Evolutionary conservation across 1,140 invertebrate species (phyloP), one percentile per base, ranked within the genome.

Genomic region (Melipona quadrifasciata): DNA sequence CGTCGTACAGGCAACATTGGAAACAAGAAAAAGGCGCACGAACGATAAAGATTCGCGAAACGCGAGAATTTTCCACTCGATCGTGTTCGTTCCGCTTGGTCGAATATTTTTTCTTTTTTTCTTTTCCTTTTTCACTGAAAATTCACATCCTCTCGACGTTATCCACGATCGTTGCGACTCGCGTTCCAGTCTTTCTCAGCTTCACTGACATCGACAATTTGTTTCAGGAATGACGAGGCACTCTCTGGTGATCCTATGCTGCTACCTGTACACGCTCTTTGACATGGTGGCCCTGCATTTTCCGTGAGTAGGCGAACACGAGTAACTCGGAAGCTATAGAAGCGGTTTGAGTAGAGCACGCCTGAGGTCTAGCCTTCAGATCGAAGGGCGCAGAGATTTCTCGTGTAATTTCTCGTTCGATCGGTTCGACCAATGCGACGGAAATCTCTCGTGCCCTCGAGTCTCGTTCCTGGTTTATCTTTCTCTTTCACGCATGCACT

Each of bases 191-290:
- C 34, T 5, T 27, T 6, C 14, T 5, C 0, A 6, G 34, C 5
- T 70, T 71, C 73, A 58, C 24, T 61, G 5, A 39, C 74, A 64
- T 65, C 57, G 47, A n/a, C 2, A 21, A n/a, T 84, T 71, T 85
- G 85, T 91, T 91, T 61, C 72, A 95, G 94, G 94, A 91, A 95
- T 94, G 94, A 93, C 92, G 94, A 94, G 92, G 81, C 91, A 93
- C 89, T 95, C 91, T 91, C 92, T 94, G 87, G 90, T 94, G 86
- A 91, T 95, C 90, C 87, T 95, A 89, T 94, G 93, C 94, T 95
- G 92, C 91, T 94, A 94, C 91, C 92, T 95, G 68, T 94, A 93
- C 90, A 93, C 92, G 86, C 90, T 94, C 77, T 91, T 94, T 80
- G 93, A 94, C 88, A 94, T 94, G 91, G 94, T 91, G 81, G 91